A percentile compares a stretch with the other conserved stretches of the same genome.
phyloP scores from a whole-genome alignment of 53 echinoderm and acorn worm species.

The Stichopus horrens region DNA sequence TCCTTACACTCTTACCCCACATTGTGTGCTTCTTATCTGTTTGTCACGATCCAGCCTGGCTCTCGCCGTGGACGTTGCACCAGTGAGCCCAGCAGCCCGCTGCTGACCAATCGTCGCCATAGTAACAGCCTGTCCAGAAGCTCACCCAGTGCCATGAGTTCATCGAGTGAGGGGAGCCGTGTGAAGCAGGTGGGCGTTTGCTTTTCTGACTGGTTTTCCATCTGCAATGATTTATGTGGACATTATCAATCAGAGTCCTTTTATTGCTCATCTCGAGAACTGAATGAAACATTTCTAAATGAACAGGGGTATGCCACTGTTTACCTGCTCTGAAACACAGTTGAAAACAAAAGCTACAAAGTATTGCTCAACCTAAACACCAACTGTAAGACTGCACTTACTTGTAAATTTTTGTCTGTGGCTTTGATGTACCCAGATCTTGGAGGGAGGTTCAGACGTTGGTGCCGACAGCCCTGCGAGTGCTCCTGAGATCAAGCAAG shows the following conservation, averaged over 20 bases:
- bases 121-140: slow-evolving; percentile 66
- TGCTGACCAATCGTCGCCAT: slow-evolving; percentile 52
- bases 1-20: too few relatives aligned
- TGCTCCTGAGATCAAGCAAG: slow-evolving; percentile 55
- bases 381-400: too few relatives aligned
- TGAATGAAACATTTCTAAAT: too few relatives aligned
- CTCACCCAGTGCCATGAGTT: slow-evolving; percentile 91
- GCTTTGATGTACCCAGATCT: not conserved
- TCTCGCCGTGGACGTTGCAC: slow-evolving; percentile 48
- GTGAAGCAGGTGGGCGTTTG: slow-evolving; percentile 12
- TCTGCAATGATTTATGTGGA: too few relatives aligned
- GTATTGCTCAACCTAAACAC: too few relatives aligned
- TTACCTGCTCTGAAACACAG: too few relatives aligned
- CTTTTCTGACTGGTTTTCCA: too few relatives aligned
- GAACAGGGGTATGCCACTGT: too few relatives aligned
- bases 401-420: not conserved
- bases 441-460: slow-evolving; percentile 64
- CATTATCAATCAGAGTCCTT: too few relatives aligned
- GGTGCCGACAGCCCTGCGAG: slow-evolving; percentile 68
- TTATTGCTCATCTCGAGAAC: too few relatives aligned
- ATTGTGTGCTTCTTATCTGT: not conserved
- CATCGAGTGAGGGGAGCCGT: slow-evolving; percentile 88
- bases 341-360: too few relatives aligned
- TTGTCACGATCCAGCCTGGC: not conserved
- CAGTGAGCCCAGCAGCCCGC: slow-evolving; percentile 83